Evolutionary conservation across 2,888 invertebrate genomes (phyloP).

Genomic region (Drosophila formosana): DNA sequence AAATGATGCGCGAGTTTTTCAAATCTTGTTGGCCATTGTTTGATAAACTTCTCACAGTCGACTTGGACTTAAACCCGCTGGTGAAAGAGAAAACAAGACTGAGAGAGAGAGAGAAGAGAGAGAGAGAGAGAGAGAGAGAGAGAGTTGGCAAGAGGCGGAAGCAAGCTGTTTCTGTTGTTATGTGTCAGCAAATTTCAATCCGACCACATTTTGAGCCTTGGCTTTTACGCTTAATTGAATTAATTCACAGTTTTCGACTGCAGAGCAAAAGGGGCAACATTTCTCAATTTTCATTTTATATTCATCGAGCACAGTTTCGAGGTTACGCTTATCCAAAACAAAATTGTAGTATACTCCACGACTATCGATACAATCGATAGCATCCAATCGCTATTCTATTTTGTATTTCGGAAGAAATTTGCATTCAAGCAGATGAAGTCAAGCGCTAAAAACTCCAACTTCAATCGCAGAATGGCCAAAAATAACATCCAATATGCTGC

Average conservation of each 20-base stretch:
- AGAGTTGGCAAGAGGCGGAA: background rate
- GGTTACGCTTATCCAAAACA: background rate
- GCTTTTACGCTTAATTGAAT: slow-evolving; percentile 69
- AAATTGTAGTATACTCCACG: background rate
- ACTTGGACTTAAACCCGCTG: background rate
- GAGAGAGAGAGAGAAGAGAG: background rate
- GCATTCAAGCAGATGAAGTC: no score
- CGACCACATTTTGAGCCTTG: slow-evolving; percentile 58
- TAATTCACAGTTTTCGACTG: slow-evolving; percentile 44
- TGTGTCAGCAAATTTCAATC: slow-evolving; percentile 66
- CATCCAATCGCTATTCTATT: no score
- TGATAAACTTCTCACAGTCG: slow-evolving; percentile 53
- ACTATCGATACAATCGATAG: no score
- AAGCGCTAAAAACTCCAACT: no score
- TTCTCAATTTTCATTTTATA: background rate
- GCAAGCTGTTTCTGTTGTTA: slow-evolving; percentile 44
- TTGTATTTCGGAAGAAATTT: no score
- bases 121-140: no score
- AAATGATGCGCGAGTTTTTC: slow-evolving; percentile 64
- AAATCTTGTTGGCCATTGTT: slow-evolving; percentile 63
- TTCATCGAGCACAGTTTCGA: slow-evolving; percentile 4
- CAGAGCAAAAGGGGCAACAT: background rate
- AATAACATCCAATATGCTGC: no score
- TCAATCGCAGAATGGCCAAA: no score
- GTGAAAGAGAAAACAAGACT: background rate